These are phyloP conservation scores for Mimas tiliae DNA, from an alignment of 2,888 invertebrate species.

Conservation along the genomic window DNA sequence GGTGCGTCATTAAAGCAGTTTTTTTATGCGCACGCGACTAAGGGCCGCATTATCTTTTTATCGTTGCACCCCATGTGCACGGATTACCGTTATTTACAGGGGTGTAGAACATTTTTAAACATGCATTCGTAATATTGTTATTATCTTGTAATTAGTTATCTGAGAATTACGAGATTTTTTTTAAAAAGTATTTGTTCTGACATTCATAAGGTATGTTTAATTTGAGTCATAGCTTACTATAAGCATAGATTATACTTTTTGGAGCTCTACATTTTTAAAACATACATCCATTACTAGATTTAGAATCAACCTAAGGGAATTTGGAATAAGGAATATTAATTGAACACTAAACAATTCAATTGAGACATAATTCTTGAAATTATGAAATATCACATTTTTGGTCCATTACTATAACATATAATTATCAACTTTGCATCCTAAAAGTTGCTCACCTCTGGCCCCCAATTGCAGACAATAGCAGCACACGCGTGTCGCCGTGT, in stretches of 20 bases:
- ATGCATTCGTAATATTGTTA: neutral
- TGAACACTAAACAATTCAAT: too few species aligned
- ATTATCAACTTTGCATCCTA: slow-evolving; percentile 31
- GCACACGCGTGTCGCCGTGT: slow-evolving; percentile 78
- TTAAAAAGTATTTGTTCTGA: neutral
- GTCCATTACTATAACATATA: too few species aligned
- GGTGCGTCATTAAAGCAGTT: slow-evolving; percentile 79
- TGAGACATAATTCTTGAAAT: too few species aligned
- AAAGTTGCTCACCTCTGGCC: slow-evolving; percentile 60
- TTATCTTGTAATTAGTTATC: neutral
- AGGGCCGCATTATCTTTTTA: slow-evolving; percentile 82
- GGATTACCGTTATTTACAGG: slow-evolving; percentile 69
- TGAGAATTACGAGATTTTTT: neutral
- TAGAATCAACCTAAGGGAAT: too few species aligned
- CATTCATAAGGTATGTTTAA: too few species aligned
- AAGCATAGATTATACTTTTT: too few species aligned
- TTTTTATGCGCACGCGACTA: slow-evolving; percentile 81
- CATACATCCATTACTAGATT: too few species aligned
- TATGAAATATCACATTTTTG: too few species aligned
- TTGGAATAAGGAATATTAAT: too few species aligned
- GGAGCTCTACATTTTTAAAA: too few species aligned
- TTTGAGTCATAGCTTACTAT: too few species aligned
- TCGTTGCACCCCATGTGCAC: slow-evolving; percentile 78
- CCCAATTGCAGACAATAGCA: slow-evolving; percentile 70
- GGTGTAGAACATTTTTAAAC: slow-evolving; percentile 49